Base-by-base conservation (phyloP, 2,113 vertebrate species). In the Oceanodroma tethys region DNA sequence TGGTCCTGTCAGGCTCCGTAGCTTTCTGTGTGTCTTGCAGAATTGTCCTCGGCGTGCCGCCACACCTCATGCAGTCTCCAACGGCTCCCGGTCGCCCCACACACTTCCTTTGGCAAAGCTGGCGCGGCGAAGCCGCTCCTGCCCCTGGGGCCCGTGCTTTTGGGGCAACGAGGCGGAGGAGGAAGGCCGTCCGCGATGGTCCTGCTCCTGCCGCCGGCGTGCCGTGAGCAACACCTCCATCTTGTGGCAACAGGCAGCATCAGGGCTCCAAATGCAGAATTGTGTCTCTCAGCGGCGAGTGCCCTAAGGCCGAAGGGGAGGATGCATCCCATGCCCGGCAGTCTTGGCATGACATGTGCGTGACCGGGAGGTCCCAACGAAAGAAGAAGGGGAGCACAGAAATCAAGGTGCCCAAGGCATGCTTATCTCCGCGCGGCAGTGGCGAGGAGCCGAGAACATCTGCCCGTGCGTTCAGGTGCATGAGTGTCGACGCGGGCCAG, bases 231-330 rank as follows among this genome's bases (percentile, higher is more conserved):
- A 96, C 71, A 91, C n/a, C 88, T 74, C 94, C 96, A 95, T 62
- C 95, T 95, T 48, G 91, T 94, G 96, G 95, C 60, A 10, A 5
- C 55, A 66, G 53, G 53, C 55, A 32, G 74, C 43, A 15, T 0
- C 59, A 12, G 63, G 82, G 60, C 43, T 42, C 5, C 48, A 3
- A 30, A 16, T 4, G 5, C 25, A 1, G 47, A 11, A 14, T 13
- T 3, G 42, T 8, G 11, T 38, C 43, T 88, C 15, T 2, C 19
- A 0, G 8, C 0, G 1, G 17, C 3, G 1, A 0, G 36, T 0
- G 60, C 19, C 38, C 48, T 26, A 5, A 5, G 34, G 81, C 20
- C 32, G 2, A n/a, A 6, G 13, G 13, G 25, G 13, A 67, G 55
- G 26, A 21, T 1, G 0, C 1, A 2, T 5, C 16, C 42, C 5